Percentiles rank a stretch among this genome's conserved stretches.
These are phyloP conservation scores for Antheraea mylitta DNA, from an alignment of 1,140 invertebrate genomes.

Conservation along the genomic window DNA sequence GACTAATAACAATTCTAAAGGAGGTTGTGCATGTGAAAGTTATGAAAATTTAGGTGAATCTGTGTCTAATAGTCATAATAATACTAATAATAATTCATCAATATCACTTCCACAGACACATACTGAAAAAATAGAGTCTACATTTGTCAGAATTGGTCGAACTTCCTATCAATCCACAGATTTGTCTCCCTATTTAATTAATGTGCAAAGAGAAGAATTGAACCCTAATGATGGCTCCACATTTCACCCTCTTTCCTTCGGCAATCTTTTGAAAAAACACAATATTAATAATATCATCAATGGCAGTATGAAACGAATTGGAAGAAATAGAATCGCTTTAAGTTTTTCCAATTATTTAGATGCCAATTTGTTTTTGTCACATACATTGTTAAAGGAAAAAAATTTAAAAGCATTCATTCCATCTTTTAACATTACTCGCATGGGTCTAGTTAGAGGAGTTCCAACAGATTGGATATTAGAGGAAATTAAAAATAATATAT, in stretches of 20 bases:
- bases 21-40: too few species aligned
- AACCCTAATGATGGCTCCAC: background rate
- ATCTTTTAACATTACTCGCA: background rate
- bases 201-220: background rate
- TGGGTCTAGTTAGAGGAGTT: slow-evolving; percentile 5
- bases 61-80: too few species aligned
- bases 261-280: background rate
- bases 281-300: background rate
- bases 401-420: background rate
- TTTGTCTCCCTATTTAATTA: background rate
- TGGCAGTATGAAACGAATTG: background rate
- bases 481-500: background rate
- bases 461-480: slow-evolving; percentile 6
- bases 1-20: too few species aligned
- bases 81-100: too few species aligned
- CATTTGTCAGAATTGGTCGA: background rate
- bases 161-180: background rate
- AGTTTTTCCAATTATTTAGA: background rate
- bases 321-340: background rate
- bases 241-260: background rate
- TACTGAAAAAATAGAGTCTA: too few species aligned
- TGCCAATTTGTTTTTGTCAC: background rate
- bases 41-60: too few species aligned
- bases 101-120: too few species aligned
- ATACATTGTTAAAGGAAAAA: background rate